phyloP scores from a whole-genome alignment of 2,113 vertebrate genomes.

The Dasypus novemcinctus region DNA sequence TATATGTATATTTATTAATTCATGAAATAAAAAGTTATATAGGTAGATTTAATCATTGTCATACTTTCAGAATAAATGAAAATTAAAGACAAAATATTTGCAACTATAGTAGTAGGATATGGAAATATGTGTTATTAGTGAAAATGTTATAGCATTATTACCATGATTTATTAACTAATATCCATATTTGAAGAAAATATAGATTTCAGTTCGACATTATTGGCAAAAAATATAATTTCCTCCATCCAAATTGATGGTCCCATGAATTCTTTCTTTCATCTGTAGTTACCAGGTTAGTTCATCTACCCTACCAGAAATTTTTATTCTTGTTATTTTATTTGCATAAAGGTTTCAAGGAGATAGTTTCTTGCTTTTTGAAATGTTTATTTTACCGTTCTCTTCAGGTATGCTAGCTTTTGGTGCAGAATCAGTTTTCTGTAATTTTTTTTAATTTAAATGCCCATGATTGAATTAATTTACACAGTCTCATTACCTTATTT shows the following conservation, averaged over 20 bases:
- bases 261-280: neutral
- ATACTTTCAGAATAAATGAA: conserved; percentile 7
- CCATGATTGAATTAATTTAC: neutral
- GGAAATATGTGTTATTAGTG: neutral
- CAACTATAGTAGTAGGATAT: neutral
- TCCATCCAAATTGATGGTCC: neutral
- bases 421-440: neutral
- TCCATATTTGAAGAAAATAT: neutral
- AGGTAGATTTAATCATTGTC: neutral
- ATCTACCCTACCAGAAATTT: neutral
- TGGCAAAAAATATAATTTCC: neutral
- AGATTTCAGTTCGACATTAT: neutral
- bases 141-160: neutral
- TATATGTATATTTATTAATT: neutral
- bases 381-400: neutral
- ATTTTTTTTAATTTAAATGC: conserved; percentile 33
- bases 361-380: neutral
- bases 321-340: neutral
- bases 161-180: neutral
- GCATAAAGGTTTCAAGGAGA: neutral
- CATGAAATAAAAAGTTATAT: neutral
- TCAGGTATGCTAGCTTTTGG: neutral
- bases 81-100: neutral
- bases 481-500: neutral
- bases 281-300: neutral